Base-by-base conservation (phyloP, 2,797 vertebrate species). In the Mus spretus region DNA sequence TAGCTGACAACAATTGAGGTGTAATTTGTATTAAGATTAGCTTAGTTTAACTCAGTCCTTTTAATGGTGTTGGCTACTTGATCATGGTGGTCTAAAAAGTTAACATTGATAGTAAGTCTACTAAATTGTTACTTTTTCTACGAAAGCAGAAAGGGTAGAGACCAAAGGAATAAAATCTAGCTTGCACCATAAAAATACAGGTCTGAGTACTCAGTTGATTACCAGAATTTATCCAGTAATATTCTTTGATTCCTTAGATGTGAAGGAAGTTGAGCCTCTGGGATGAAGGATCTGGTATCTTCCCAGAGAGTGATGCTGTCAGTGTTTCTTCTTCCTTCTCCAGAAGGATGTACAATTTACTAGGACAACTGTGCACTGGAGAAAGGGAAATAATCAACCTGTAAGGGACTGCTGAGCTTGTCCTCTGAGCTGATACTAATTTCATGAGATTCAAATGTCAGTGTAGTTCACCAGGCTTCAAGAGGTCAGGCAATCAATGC, bases 391-490 rank as follows among this genome's bases (percentile, higher is more conserved):
- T 77, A 67, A 67, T 88, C n/a, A 88, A 57, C 20, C 37, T 67
- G 44, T 24, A 31, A 40, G n/a, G 37, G 47, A 28, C 50, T 47
- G 31, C 77, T 92, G 31, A 10, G 24, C 9, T 22, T 59, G 65
- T 65, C 3, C 37, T 77, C 17, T 67, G 47, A 67, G 31, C 28
- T 67, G 47, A 77, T 57, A 34, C 50, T 88, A 92, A 91, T 82
- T 82, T 75, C 6, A 40, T 34, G 47, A 88, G 84, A 92, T 40
- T 53, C 57, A 77, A 63, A 88, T 82, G 84, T 57, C 50, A 92
- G 44, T 67, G 12, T 65, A 55, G 67, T 74, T 70, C 57, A 82
- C 37, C 12, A 92, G 77, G 90, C 12, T 50, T 75, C 0, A 40
- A 57, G 44, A 91, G 77, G 65, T 74, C 83, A 87, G 83, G n/a